Base-by-base conservation (phyloP, 2,888 invertebrate genomes). In the Drosophila trichaetosa region DNA sequence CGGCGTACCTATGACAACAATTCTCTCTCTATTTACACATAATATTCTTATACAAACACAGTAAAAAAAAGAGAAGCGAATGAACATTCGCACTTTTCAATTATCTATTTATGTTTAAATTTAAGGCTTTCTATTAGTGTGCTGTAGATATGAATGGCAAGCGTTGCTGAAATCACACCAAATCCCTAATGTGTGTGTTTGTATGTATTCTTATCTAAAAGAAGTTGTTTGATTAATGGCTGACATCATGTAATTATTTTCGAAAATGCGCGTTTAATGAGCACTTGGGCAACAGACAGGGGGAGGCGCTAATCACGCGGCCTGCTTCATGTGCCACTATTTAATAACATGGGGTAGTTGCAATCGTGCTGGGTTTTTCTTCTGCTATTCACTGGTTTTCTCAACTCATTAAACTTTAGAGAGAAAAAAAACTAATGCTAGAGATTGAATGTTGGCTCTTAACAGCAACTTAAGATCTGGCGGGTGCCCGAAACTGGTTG, bases 211-310 rank as follows among this genome's bases (percentile, higher is more conserved):
- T 62, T 64, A 57, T 64, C 63, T 42, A 64, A 21, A 51, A 48
- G 33, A 54, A 21, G n/a, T 27, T 58, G 48, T 48, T 64, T 34
- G 56, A 71, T 70, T 80, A 64, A 48, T 40, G 58, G 29, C 75
- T 81, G 72, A 75, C 81, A 78, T 78, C 79, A 64, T 71, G 79
- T 75, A 81, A 86, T 78, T 86, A 78, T 86, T 71, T 78, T 64
- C 18, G 81, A 65, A 54, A 82, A 57, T 73, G 52, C 70, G 40
- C 53, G 31, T 62, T 63, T 69, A 70, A 71, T 68, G 60, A 67
- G 40, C 48, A 66, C 52, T 62, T 60, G 29, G 52, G 8, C 31
- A 18, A 52, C n/a, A 21, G 51, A 36, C 21, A 38, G 34, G 56
- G 42, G 80, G 72, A 58, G 51, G 33, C 38, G 24, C 67, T 57